These are phyloP conservation scores for Nymphalis io DNA, from an alignment of 1,140 invertebrate genomes.

Conservation along the genomic window DNA sequence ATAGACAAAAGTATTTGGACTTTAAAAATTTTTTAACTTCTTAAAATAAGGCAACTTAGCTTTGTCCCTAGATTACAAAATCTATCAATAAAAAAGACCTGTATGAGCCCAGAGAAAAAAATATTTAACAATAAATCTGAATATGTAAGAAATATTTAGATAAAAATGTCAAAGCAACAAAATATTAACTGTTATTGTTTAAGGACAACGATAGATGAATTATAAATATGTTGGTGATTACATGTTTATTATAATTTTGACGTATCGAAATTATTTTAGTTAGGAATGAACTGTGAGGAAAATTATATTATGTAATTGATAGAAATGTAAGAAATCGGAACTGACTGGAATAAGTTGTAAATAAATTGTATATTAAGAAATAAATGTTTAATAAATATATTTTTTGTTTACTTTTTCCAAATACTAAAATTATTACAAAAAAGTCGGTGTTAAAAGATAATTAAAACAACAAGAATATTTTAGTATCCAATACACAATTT, in stretches of 20 bases:
- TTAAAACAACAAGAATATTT: no score
- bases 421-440: no score
- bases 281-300: not conserved
- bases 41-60: no score
- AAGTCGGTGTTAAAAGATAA: no score
- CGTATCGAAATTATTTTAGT: constrained; percentile 2
- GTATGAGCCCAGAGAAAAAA: not conserved
- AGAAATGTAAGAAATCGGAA: constrained; percentile 58
- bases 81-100: no score
- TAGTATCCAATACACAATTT: no score
- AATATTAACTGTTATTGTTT: constrained; percentile 16
- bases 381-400: constrained; percentile 59
- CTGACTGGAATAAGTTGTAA: constrained; percentile 76
- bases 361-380: constrained; percentile 61
- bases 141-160: not conserved
- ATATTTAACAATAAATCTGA: not conserved
- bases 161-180: constrained; percentile 21
- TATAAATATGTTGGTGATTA: constrained; percentile 3
- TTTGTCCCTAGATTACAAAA: no score
- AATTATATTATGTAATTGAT: constrained; percentile 11
- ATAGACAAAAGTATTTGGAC: not conserved
- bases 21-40: not conserved
- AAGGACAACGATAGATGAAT: not conserved
- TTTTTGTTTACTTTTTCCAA: constrained; percentile 31
- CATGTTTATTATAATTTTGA: constrained; percentile 12